Evolutionary conservation across 1,140 invertebrate species (phyloP), one percentile per base, ranked within the genome.

Genomic region (Microplitis mediator): DNA sequence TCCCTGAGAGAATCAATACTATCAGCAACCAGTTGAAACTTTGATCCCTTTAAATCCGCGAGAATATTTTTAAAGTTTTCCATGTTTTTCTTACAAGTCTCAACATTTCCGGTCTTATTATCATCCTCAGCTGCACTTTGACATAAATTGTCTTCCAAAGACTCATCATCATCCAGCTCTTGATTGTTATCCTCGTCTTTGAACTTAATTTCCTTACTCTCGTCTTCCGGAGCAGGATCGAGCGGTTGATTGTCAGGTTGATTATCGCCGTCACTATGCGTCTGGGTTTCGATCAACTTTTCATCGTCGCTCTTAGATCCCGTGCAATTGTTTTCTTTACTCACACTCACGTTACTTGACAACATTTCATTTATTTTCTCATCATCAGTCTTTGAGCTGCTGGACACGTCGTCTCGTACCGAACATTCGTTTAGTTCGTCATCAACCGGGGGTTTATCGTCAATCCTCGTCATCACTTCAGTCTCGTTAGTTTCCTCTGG

Each of bases 11-110:
- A 76, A 34, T 80, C 79, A 3, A 86, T 66, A 45, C 79, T 84
- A 61, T 86, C 82, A 61, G 80, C 83, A 16, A 86, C 78, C 0
- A 87, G 74, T 36, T 82, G 75, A 74, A 87, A 87, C 13, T 73
- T 77, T 0, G 84, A 86, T 56, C 72, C 74, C 13, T 80, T 77
- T 13, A 86, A 76, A 52, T 85, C 82, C 0, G 62, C 72, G 4
- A 85, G 61, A 56, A 86, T 75, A 32, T 76, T 51, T 11, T 80
- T 73, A 54, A 85, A 82, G 70, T 79, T 32, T 0, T 77, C 54
- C 11, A 71, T 62, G 39, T 75, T 74, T 35, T 72, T 68, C 31
- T 76, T 75, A 8, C 51, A 61, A 2, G n/a, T 61, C 3, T 71
- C 63, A 75, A 51, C 71, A 75, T n/a, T 74, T 74, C 3, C 71